Conservation (phyloP, 2,888 invertebrate genomes). For the Pseudoips prasinana region DNA sequence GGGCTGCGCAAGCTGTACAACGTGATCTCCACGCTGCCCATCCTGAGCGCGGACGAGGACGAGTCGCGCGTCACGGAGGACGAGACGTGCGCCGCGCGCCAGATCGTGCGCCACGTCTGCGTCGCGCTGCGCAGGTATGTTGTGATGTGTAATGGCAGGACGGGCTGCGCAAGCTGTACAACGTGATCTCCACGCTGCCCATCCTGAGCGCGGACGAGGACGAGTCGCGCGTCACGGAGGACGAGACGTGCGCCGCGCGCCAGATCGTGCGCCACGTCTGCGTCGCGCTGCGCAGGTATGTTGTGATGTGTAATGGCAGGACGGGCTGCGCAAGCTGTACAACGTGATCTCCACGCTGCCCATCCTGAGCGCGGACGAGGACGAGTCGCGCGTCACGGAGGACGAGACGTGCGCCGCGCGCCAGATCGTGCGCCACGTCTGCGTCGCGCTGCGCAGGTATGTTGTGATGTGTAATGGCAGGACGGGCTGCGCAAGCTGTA, state of each 20-base stretch:
- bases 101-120: constrained; percentile 94
- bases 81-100: constrained; percentile 93
- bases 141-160: no score
- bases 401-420: constrained; percentile 95
- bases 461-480: no score
- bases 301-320: no score
- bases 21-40: constrained; percentile 94
- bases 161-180: constrained; percentile 95
- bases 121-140: constrained; percentile 88
- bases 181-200: constrained; percentile 94
- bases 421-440: constrained; percentile 95
- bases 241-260: constrained; percentile 93
- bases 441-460: constrained; percentile 91
- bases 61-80: constrained; percentile 85
- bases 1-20: constrained; percentile 96
- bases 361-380: constrained; percentile 89
- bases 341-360: constrained; percentile 96
- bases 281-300: constrained; percentile 89
- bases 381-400: constrained; percentile 81
- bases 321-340: constrained; percentile 95
- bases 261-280: constrained; percentile 96
- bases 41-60: constrained; percentile 88
- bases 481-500: constrained; percentile 96
- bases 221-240: constrained; percentile 83
- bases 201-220: constrained; percentile 89